Evolutionary conservation across 2,888 invertebrate genomes (phyloP).

Genomic region (Dryobotodes eremita): DNA sequence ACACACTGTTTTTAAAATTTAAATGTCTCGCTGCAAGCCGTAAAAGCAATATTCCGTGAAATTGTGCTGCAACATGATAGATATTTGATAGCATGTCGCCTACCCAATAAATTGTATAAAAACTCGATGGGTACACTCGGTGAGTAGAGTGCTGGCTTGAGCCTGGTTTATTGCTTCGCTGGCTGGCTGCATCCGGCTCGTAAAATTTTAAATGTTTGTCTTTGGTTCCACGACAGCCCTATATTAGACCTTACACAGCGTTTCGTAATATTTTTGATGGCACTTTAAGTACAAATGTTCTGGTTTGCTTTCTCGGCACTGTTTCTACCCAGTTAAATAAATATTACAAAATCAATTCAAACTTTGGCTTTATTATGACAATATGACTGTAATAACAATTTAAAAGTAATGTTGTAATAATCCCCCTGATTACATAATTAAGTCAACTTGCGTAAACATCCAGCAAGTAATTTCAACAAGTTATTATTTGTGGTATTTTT

Average conservation of each 20-base stretch:
- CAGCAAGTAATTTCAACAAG: constrained; percentile 35
- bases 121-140: constrained; percentile 53
- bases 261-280: constrained; percentile 43
- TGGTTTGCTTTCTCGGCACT: constrained; percentile 14
- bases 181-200: constrained; percentile 71
- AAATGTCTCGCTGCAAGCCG: constrained; percentile 17
- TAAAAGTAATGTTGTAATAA: constrained; percentile 40
- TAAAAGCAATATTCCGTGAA: constrained; percentile 36
- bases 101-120: constrained; percentile 51
- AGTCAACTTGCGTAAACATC: constrained; percentile 44
- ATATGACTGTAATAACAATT: constrained; percentile 20
- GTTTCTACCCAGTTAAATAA: constrained; percentile 17
- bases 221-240: constrained; percentile 68
- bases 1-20: constrained; percentile 7
- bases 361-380: neutral
- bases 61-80: constrained; percentile 44
- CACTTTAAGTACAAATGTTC: too few relatives aligned
- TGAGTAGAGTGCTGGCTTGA: constrained; percentile 42
- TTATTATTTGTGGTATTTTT: constrained; percentile 33
- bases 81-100: constrained; percentile 53
- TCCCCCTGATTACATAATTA: constrained; percentile 42
- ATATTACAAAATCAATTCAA: constrained; percentile 28
- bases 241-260: constrained; percentile 53
- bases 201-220: constrained; percentile 74
- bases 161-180: constrained; percentile 58